phyloP scores from a whole-genome alignment of 2,113 vertebrate genomes.

The Piaya cayana region DNA sequence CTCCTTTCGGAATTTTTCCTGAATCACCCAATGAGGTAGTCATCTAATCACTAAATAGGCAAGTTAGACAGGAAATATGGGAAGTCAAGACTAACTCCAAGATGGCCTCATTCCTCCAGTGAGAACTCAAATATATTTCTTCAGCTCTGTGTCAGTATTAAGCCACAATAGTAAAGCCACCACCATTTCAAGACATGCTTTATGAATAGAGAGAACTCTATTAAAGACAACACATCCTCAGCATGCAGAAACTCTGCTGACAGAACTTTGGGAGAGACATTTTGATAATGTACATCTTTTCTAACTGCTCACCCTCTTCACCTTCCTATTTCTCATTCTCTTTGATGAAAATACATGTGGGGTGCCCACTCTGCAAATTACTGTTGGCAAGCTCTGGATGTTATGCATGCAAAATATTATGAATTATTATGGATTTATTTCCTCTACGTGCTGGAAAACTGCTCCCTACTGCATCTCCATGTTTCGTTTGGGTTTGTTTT shows the following conservation, averaged over 20 bases:
- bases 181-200: not conserved
- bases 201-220: not conserved
- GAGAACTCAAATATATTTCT: not conserved
- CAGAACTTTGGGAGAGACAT: not conserved
- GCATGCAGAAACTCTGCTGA: not conserved
- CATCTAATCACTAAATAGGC: not conserved
- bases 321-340: not conserved
- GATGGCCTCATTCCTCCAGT: not conserved
- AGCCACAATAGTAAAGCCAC: not conserved
- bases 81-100: not conserved
- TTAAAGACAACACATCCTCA: not conserved
- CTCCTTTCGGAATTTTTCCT: not conserved
- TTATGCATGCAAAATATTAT: not conserved
- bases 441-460: not conserved
- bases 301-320: not conserved
- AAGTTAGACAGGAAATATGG: not conserved
- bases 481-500: not conserved
- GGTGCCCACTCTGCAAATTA: not conserved
- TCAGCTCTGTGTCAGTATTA: not conserved
- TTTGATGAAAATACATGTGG: not conserved
- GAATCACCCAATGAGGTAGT: not conserved
- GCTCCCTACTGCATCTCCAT: not conserved
- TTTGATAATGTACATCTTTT: not conserved
- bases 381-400: not conserved
- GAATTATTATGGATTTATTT: not conserved